phyloP scores from a whole-genome alignment of 2,888 invertebrate genomes.

The Ceraclea dissimilis region DNA sequence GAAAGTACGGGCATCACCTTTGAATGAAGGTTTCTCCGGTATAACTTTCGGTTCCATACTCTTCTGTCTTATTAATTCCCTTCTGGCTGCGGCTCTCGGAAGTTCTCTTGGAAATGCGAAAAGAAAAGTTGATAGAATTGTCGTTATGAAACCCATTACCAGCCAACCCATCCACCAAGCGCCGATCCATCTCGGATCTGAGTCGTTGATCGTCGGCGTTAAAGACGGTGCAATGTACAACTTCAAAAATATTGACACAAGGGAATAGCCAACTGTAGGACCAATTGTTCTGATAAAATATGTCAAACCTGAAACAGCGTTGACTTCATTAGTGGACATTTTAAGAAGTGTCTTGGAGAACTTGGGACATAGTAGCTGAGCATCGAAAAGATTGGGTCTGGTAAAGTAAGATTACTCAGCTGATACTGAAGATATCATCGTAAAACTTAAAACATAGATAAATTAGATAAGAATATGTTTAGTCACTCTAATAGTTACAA shows the following conservation, averaged over 20 bases:
- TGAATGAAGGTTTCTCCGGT: slow-evolving; percentile 37
- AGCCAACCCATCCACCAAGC: slow-evolving; percentile 78
- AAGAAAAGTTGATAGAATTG: slow-evolving; percentile 53
- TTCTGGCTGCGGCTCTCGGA: slow-evolving; percentile 54
- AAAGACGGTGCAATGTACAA: slow-evolving; percentile 58
- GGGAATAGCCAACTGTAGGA: slow-evolving; percentile 58
- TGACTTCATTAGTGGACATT: too few relatives aligned
- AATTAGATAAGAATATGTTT: background rate
- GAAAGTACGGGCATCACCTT: too few relatives aligned
- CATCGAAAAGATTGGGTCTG: background rate
- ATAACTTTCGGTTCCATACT: slow-evolving; percentile 19
- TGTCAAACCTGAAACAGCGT: slow-evolving; percentile 50
- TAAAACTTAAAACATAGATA: too few relatives aligned
- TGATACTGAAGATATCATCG: too few relatives aligned
- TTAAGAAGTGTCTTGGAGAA: too few relatives aligned
- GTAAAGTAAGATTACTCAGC: too few relatives aligned
- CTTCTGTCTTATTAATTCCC: slow-evolving; percentile 24
- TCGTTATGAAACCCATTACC: slow-evolving; percentile 50
- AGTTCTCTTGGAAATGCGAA: slow-evolving; percentile 62
- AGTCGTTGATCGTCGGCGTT: slow-evolving; percentile 56
- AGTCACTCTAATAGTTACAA: too few relatives aligned
- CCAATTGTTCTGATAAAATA: slow-evolving; percentile 62
- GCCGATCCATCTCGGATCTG: slow-evolving; percentile 70
- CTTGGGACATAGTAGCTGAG: background rate
- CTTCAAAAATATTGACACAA: slow-evolving; percentile 57